These are phyloP conservation scores for Ditylenchus weischeri DNA, from an alignment of 2,888 invertebrate genomes.

Conservation along the genomic window DNA sequence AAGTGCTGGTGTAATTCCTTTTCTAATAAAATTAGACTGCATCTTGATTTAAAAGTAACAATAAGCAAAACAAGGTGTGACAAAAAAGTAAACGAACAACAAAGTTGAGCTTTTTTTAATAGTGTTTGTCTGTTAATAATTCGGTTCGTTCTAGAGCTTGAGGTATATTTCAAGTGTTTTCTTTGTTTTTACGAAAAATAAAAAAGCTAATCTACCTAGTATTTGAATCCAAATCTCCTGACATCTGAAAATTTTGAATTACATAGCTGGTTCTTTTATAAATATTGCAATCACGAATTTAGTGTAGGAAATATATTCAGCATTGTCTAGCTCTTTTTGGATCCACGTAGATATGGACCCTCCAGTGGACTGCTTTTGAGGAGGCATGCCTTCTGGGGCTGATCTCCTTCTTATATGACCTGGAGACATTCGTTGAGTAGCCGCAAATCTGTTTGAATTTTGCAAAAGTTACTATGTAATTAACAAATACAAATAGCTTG, in stretches of 20 bases:
- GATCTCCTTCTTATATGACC: conserved; percentile 27
- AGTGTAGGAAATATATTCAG: conserved; percentile 32
- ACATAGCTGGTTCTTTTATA: not conserved
- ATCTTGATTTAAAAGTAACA: too few species aligned
- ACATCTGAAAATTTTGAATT: not conserved
- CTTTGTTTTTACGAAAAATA: not conserved
- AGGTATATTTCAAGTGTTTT: too few species aligned
- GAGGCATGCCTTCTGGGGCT: conserved; percentile 27
- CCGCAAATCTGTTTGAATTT: not conserved
- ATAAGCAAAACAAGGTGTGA: too few species aligned
- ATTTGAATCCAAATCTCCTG: conserved; percentile 11
- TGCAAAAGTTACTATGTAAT: too few species aligned
- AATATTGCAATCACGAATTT: conserved; percentile 15
- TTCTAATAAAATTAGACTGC: too few species aligned
- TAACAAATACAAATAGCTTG: too few species aligned
- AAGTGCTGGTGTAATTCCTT: too few species aligned
- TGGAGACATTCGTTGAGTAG: not conserved
- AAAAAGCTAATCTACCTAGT: not conserved
- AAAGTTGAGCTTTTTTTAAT: too few species aligned
- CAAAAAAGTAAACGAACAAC: too few species aligned
- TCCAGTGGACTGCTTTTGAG: conserved; percentile 8
- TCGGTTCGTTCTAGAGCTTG: too few species aligned
- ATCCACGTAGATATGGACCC: conserved; percentile 33
- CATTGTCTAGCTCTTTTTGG: conserved; percentile 37
- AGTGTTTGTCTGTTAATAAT: too few species aligned